phyloP scores from a whole-genome alignment of 2,113 vertebrate genomes.

The Cricetomys ansorgei region DNA sequence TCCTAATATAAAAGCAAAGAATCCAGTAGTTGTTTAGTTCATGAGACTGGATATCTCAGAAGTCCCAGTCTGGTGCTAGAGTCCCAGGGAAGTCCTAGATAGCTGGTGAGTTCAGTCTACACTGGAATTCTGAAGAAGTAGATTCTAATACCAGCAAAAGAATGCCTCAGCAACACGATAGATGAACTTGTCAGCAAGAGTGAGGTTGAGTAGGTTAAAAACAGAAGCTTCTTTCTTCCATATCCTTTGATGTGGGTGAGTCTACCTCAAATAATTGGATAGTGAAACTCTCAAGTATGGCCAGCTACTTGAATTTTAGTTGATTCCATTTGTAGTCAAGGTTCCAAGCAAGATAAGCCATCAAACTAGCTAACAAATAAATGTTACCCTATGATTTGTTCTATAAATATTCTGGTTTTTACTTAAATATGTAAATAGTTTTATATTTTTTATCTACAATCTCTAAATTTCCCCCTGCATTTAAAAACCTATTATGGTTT shows the following conservation, averaged over 20 bases:
- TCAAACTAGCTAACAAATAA: not conserved
- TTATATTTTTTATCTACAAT: not conserved
- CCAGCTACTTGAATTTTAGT: not conserved
- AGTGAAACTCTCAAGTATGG: not conserved
- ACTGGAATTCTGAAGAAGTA: not conserved
- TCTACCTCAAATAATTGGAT: not conserved
- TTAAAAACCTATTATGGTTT: not conserved
- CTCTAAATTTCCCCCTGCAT: not conserved
- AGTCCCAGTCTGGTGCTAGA: not conserved
- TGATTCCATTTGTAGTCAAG: not conserved
- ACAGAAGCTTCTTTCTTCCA: no score
- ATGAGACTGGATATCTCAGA: no score
- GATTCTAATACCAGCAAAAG: not conserved
- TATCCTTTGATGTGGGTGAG: not conserved
- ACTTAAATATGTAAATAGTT: not conserved
- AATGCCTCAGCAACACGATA: not conserved
- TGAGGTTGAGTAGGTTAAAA: not conserved
- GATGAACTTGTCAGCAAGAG: not conserved
- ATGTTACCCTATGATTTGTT: not conserved
- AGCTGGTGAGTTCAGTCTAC: not conserved
- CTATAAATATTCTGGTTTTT: slow-evolving; percentile 14
- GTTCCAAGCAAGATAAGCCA: not conserved
- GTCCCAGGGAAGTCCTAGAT: not conserved
- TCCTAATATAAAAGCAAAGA: not conserved
- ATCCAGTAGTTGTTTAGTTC: not conserved